Base-by-base conservation (phyloP, 1,140 invertebrate species). In the Phenacoccus solenopsis region DNA sequence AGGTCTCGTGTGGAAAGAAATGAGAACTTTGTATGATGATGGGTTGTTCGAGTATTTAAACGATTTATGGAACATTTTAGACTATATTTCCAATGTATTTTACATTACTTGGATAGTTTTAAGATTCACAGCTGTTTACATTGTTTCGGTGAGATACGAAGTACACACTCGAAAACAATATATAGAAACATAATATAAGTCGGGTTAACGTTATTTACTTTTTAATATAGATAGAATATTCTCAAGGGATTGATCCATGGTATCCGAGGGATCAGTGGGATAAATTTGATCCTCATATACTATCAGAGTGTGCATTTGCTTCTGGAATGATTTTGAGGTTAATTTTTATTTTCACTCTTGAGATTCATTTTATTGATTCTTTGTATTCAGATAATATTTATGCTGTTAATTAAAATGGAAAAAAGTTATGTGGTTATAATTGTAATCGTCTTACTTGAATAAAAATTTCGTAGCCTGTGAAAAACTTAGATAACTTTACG, bases 11-110 rank as follows among this genome's bases (percentile, higher is more conserved):
- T 93, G 90, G 83, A 86, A 86, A 9, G 95, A 98, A 82, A 87
- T 95, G 56, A 86, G 89, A 75, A 82, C 93, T 25, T 80, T 98
- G 16, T 97, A 93, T 88, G 82, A 86, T 0, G 90, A 89, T 71
- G 95, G 95, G 0, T 76, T 97, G n/a, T 77, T 88, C 28, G 91
- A 95, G 57, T 98, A 98, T 76, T 82, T 95, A 28, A 87, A 87
- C 64, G 94, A 98, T 80, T 84, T 97, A 70, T 98, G 96, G 96
- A 98, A 98, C 78, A 93, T 97, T 73, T 88, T 98, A 3, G 96
- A 98, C 78, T 97, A 96, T 76, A 89, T 96, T 73, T 95, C 93
- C 20, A 96, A 97, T 78, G 85, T 88, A 72, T 91, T 98, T 74
- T 98, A 97, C 76, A 88, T 97, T 21, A 87, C 91, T 25, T 98